phyloP scores from a whole-genome alignment of 2,113 vertebrate genomes.

The Myocastor coypus region DNA sequence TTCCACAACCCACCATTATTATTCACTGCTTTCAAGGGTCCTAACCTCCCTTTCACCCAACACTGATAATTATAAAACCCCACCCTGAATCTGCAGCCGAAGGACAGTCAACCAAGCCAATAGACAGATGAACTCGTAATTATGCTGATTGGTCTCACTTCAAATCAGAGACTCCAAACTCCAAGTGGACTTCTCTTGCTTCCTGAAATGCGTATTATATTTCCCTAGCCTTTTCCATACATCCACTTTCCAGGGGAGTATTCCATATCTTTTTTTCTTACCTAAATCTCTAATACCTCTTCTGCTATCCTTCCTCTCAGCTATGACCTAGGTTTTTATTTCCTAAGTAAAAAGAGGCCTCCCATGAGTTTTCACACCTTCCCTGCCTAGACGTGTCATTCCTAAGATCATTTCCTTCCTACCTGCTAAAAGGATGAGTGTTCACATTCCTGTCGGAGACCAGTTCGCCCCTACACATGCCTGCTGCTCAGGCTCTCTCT shows the following conservation, averaged over 20 bases:
- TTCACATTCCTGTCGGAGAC: background rate
- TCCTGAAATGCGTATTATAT: background rate
- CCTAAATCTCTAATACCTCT: background rate
- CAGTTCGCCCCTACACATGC: background rate
- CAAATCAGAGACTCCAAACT: background rate
- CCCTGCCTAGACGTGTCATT: background rate
- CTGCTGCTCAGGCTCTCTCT: background rate
- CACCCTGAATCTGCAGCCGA: background rate
- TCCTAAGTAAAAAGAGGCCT: background rate
- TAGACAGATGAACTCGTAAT: background rate
- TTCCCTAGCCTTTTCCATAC: background rate
- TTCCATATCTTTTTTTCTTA: constrained; percentile 20
- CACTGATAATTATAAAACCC: background rate
- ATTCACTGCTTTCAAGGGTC: background rate
- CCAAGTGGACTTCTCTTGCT: background rate
- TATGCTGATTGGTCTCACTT: background rate
- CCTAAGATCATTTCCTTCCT: background rate
- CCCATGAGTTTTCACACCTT: background rate
- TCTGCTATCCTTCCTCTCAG: background rate
- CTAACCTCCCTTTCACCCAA: background rate
- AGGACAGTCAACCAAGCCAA: background rate
- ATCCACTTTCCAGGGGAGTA: background rate
- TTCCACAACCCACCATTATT: background rate
- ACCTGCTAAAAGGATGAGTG: background rate
- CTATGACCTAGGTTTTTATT: background rate